Evolutionary conservation across 1,140 invertebrate species (phyloP), one percentile per base, ranked within the genome.

Genomic region (Aphidius gifuensis): DNA sequence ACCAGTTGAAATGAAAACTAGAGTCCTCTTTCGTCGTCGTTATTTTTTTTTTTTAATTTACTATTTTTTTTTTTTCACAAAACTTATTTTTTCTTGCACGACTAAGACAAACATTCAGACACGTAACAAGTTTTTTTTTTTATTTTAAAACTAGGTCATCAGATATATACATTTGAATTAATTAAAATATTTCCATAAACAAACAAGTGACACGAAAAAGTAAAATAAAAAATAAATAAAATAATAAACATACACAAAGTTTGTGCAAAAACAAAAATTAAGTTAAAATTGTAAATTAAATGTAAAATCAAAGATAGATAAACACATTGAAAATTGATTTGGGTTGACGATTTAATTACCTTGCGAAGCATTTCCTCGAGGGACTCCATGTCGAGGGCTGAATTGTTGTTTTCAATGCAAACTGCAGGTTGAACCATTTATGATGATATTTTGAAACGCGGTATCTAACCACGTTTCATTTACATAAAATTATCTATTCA

Each of bases 321-420:
- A 2, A 23, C 23, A 23, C 3, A n/a, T 23, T 23, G 3, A 23
- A 23, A 23, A 49, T 54, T 59, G 32, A 47, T 32, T 39, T n/a
- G 16, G 43, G 6, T 51, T 44, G 42, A 23, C 39, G 9, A 32
- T 32, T 23, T 16, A 39, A 46, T 85, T 83, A 91, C 89, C 89
- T 91, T 91, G 75, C 88, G 86, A 74, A 91, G 84, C 88, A 90
- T 90, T 82, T 91, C 89, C 77, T 91, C 88, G 68, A 91, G 82
- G 66, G 89, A 90, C 74, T 91, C 88, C 85, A 90, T 90, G 81
- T 90, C 88, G 80, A 88, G 83, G 76, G 87, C 83, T 76, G 85
- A 85, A 79, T 88, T 88, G 81, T 86, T 87, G 77, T 85, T 86
- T 66, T 86, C 86, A 58, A 80, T 82, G 63, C 80, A 80, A 77